These are phyloP conservation scores for Synanthedon tipuliformis DNA, from an alignment of 2,888 invertebrate species.

Conservation along the genomic window DNA sequence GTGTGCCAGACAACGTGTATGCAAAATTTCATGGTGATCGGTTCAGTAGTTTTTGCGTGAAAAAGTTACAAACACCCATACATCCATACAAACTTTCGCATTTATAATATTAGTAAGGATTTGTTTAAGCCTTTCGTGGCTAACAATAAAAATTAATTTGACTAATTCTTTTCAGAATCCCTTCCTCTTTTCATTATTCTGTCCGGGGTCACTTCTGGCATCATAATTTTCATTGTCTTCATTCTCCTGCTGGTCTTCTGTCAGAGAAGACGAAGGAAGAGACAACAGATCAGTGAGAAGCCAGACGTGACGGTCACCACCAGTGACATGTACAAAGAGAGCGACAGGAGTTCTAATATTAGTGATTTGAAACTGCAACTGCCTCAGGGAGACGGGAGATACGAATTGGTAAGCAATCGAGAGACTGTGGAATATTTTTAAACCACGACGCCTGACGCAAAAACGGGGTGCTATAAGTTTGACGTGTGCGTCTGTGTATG, in stretches of 20 bases:
- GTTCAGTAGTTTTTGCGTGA: too few species aligned
- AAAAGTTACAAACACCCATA: too few species aligned
- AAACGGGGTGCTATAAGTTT: too few species aligned
- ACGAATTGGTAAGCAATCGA: slow-evolving; percentile 73
- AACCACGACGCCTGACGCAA: neutral
- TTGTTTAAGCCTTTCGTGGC: too few species aligned
- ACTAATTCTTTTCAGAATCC: slow-evolving; percentile 64
- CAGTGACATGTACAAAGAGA: slow-evolving; percentile 74
- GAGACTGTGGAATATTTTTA: slow-evolving; percentile 4
- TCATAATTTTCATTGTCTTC: slow-evolving; percentile 85
- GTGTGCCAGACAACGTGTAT: too few species aligned
- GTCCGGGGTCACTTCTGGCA: slow-evolving; percentile 85
- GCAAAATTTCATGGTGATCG: too few species aligned
- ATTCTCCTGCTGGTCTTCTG: slow-evolving; percentile 85
- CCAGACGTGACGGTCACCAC: slow-evolving; percentile 66
- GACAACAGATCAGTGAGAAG: slow-evolving; percentile 63
- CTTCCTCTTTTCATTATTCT: slow-evolving; percentile 85
- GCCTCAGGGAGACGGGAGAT: slow-evolving; percentile 83
- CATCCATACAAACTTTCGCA: too few species aligned
- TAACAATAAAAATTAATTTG: neutral
- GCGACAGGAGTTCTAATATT: slow-evolving; percentile 91
- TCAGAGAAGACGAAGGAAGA: slow-evolving; percentile 71
- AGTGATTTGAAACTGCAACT: slow-evolving; percentile 92
- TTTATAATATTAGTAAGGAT: too few species aligned
- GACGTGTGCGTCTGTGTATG: too few species aligned